Evolutionary conservation across 2,113 vertebrate genomes (phyloP), one percentile per base, ranked within the genome.

Genomic region (Uria aalge): DNA sequence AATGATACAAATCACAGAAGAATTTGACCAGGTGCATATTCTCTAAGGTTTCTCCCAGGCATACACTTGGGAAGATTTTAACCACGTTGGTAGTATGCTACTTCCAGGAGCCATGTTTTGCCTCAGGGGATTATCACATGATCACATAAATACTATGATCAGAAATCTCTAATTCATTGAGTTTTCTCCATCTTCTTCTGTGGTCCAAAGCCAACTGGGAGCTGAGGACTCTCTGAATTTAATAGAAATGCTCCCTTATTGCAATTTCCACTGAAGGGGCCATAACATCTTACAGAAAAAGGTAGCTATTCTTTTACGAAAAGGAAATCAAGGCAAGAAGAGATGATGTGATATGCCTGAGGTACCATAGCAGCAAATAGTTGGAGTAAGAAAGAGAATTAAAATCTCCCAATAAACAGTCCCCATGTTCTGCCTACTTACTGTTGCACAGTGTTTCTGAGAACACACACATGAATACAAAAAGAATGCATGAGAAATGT

Each of bases 1-100:
- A 22, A 9, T 5, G 5, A n/a, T 36, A 88, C 1, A 1, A 63
- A 4, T 30, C 24, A 23, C 8, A 26, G 32, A 75, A 67, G 41
- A n/a, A 6, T 26, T 55, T 21, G 23, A n/a, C 9, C 45, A 88
- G 20, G 15, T 56, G 32, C 15, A 12, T 16, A 17, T 32, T 75
- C 26, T 52, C 16, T 29, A 67, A 68, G 6, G 9, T 45, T 71
- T 75, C n/a, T 72, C 22, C 22, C 19, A 78, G 27, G 6, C 34
- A 41, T 34, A 29, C 15, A 16, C 24, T 40, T 8, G 4, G 26
- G 13, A 86, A 62, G 27, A 19, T 84, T 90, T 92, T 12, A 66
- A 16, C 13, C 14, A 16, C 3, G 0, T 23, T 40, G 18, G 16
- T 43, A 12, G 10, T 36, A 3, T 41, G 6, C 18, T 53, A 9